phyloP scores from a whole-genome alignment of 2,888 invertebrate species.

The Lordiphosa fenestrarum region DNA sequence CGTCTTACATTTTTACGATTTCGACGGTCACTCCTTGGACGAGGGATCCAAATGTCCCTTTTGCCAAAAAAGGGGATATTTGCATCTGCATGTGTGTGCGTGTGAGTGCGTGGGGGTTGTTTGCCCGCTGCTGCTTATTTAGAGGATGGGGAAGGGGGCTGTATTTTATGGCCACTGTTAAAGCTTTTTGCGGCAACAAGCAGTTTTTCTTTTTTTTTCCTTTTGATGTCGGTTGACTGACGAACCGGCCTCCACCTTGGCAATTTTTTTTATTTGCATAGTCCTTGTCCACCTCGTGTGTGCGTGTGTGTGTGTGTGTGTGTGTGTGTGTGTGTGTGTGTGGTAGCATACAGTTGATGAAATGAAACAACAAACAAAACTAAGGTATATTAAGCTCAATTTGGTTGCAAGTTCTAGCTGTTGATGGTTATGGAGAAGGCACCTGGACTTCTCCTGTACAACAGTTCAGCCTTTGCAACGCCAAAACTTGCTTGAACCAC shows the following conservation, averaged over 20 bases:
- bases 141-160: slow-evolving; percentile 18
- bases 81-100: slow-evolving; percentile 47
- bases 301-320: background rate
- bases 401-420: too few relatives aligned
- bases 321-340: slow-evolving; percentile 2
- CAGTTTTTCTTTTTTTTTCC: slow-evolving; percentile 28
- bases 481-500: too few relatives aligned
- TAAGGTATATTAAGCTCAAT: too few relatives aligned
- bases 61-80: slow-evolving; percentile 62
- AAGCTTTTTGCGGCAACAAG: slow-evolving; percentile 45
- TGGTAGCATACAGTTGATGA: background rate
- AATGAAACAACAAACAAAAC: too few relatives aligned
- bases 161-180: slow-evolving; percentile 72
- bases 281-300: slow-evolving; percentile 5
- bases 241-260: slow-evolving; percentile 13
- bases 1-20: slow-evolving; percentile 74
- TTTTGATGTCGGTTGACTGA: slow-evolving; percentile 60
- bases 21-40: slow-evolving; percentile 66
- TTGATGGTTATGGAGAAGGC: too few relatives aligned
- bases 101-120: slow-evolving; percentile 15
- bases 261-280: slow-evolving; percentile 1
- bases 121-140: slow-evolving; percentile 12
- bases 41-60: slow-evolving; percentile 58
- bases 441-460: too few relatives aligned
- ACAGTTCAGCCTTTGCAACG: too few relatives aligned